Conservation (phyloP, 2,797 vertebrate species). For the Moxostoma hubbsi region DNA sequence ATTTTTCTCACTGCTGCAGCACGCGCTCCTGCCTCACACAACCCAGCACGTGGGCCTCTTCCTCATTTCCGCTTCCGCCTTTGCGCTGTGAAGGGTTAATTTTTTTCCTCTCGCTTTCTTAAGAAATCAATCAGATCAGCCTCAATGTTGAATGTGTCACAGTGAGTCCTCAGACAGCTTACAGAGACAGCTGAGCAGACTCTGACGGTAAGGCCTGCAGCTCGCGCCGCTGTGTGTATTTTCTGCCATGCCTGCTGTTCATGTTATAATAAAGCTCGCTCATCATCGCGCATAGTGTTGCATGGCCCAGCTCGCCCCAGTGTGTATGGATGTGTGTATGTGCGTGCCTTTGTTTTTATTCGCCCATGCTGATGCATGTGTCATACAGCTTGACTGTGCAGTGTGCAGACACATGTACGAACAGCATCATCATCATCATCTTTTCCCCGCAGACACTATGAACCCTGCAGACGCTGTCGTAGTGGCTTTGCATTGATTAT, state of each 20-base stretch:
- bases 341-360: slow-evolving; percentile 35
- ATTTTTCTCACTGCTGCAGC: slow-evolving; percentile 57
- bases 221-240: background rate
- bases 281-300: slow-evolving; percentile 32
- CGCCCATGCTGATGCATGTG: slow-evolving; percentile 29
- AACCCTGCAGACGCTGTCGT: too few relatives aligned
- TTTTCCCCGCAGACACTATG: background rate
- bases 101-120: slow-evolving; percentile 36
- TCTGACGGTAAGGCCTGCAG: slow-evolving; percentile 54
- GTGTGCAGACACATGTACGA: slow-evolving; percentile 13
- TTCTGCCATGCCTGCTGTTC: background rate
- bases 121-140: slow-evolving; percentile 56
- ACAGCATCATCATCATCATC: background rate
- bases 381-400: slow-evolving; percentile 2
- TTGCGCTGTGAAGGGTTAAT: slow-evolving; percentile 51
- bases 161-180: slow-evolving; percentile 16
- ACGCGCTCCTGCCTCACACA: slow-evolving; percentile 23
- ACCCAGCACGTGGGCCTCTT: slow-evolving; percentile 23
- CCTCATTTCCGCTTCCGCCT: slow-evolving; percentile 57
- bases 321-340: background rate
- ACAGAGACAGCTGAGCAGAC: slow-evolving; percentile 36
- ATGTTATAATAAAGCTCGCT: slow-evolving; percentile 13
- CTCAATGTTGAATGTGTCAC: slow-evolving; percentile 49
- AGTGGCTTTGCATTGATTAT: too few relatives aligned
- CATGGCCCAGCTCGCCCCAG: slow-evolving; percentile 2